phyloP scores from a whole-genome alignment of 2,888 invertebrate genomes.

The Lepidochitona cinerea region DNA sequence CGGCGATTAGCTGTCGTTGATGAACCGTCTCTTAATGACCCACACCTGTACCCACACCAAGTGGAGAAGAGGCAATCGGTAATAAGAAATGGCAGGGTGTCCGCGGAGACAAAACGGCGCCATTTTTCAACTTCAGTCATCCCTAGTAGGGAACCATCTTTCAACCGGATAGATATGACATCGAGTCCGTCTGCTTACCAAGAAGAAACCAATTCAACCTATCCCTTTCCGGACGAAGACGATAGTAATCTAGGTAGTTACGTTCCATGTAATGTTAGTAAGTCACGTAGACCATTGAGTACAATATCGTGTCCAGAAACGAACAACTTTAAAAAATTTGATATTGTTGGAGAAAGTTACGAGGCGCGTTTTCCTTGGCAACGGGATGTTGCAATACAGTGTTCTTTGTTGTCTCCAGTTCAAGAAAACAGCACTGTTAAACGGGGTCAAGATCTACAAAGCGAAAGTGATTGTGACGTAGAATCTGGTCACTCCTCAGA shows the following conservation, averaged over 20 bases:
- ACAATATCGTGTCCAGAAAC: not conserved
- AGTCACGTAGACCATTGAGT: not conserved
- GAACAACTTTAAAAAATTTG: constrained; percentile 31
- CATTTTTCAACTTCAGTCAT: not conserved
- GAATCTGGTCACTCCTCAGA: not conserved
- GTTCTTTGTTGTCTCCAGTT: constrained; percentile 17
- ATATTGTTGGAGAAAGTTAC: constrained; percentile 59
- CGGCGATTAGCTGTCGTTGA: not conserved
- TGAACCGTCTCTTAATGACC: not conserved
- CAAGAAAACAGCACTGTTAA: not conserved
- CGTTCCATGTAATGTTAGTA: not conserved
- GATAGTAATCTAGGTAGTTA: not conserved
- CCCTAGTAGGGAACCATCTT: not conserved
- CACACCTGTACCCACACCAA: not conserved
- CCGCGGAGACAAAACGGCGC: not conserved
- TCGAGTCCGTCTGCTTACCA: not conserved
- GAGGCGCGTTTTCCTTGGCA: constrained; percentile 62
- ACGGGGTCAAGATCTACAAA: not conserved
- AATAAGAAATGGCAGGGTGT: not conserved
- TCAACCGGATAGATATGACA: not conserved
- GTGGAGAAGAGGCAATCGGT: not conserved
- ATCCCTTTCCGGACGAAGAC: not conserved
- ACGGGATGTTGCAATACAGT: constrained; percentile 58
- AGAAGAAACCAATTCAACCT: not conserved
- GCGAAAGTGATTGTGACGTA: not conserved